A percentile compares a stretch with the other conserved stretches of the same genome.
These are phyloP conservation scores for Tokudaia muenninki DNA, from an alignment of 2,797 vertebrate genomes.

Conservation along the genomic window DNA sequence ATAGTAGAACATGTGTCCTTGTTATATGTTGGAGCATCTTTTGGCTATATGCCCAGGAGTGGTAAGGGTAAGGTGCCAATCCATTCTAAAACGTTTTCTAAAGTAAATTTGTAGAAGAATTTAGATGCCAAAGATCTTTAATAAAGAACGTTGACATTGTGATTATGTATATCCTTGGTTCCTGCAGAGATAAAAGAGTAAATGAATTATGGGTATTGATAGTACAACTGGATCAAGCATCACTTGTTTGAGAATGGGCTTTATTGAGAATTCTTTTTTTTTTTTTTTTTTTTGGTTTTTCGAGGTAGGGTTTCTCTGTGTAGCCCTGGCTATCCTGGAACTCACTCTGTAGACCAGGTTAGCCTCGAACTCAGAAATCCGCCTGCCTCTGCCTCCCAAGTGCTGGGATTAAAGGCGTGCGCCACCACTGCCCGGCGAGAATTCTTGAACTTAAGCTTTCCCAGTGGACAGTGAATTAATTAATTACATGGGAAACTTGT, in stretches of 20 bases:
- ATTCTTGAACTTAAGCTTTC: neutral
- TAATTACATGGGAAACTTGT: neutral
- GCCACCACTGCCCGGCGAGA: too few relatives aligned
- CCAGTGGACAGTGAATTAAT: neutral
- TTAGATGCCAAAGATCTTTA: neutral
- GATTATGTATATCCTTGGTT: neutral
- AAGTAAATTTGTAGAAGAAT: neutral
- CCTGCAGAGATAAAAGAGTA: neutral
- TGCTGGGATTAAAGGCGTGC: too few relatives aligned
- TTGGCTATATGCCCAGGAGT: neutral
- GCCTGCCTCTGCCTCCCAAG: too few relatives aligned
- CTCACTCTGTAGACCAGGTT: too few relatives aligned
- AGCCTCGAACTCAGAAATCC: too few relatives aligned
- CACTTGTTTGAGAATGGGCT: neutral
- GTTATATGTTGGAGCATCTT: neutral
- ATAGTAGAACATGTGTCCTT: too few relatives aligned
- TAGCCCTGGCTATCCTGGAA: too few relatives aligned
- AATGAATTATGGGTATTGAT: neutral
- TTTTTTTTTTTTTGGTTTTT: too few relatives aligned
- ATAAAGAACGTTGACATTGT: neutral
- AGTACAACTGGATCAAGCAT: neutral
- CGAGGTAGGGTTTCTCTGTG: too few relatives aligned
- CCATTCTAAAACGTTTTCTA: neutral
- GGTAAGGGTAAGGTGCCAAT: neutral
- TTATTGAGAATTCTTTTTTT: neutral